Base-by-base conservation (phyloP, 2,888 invertebrate species). In the Neocrepidodera transversa region DNA sequence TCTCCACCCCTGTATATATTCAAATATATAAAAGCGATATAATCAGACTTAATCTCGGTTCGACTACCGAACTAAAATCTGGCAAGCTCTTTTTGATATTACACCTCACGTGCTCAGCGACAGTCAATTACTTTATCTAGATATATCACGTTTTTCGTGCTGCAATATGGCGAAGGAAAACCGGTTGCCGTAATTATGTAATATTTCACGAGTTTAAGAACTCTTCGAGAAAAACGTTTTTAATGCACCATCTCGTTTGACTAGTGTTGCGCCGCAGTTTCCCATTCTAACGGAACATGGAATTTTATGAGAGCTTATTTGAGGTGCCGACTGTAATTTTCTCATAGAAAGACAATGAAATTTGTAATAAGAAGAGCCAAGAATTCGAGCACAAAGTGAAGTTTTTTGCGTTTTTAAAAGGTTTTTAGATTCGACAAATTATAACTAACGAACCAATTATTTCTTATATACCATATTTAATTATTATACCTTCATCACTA, bases 121-220 rank as follows among this genome's bases (percentile, higher is more conserved):
- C 23, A 62, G 57, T 67, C 64, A 58, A 65, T 65, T 64, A 64
- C 62, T 59, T 51, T 45, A 54, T 50, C 50, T 50, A 49, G 54
- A 54, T 59, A 59, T 54, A 54, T 50, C 47, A 54, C 59, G 50
- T 54, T 54, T 49, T 54, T 54, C 50, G 43, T 50, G 43, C 42
- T 36, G 47, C 54, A 18, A 54, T 54, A 54, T 52, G 45, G 40
- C 18, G 16, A 43, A 50, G 57, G 58, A 58, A 48, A 53, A 54
- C 32, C 35, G 18, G 30, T 20, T 23, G 11, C n/a, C 16, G 52
- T 52, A 60, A 56, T 60, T 60, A 60, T 52, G 56, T 52, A 35
- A 56, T 56, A 56, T 60, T 60, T 56, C 56, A 56, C 36, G 49
- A 45, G 36, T 35, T 40, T 20, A 18, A 10, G 20, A 59, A 38